Conservation (phyloP, 2,113 vertebrate genomes). For the Onychostruthus taczanowskii region DNA sequence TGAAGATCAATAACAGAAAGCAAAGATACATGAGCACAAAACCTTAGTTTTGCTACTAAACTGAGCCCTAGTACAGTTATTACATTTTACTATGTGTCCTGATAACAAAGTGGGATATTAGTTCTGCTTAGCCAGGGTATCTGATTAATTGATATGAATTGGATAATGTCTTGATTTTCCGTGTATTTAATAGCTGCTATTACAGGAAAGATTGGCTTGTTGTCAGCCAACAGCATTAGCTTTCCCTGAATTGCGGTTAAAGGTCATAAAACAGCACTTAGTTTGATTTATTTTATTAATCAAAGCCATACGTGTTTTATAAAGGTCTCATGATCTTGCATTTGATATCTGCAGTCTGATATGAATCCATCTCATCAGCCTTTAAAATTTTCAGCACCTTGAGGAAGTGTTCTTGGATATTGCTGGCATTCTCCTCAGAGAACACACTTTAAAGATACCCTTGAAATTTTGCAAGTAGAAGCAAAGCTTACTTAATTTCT, state of each 20-base stretch:
- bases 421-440: not conserved
- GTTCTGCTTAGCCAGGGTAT: conserved; percentile 9
- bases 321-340: conserved; percentile 25
- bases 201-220: conserved; percentile 50
- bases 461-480: not conserved
- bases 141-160: conserved; percentile 57
- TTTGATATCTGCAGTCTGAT: not conserved
- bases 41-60: not conserved
- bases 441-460: not conserved
- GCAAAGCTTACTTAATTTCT: not conserved
- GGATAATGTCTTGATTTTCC: conserved; percentile 45
- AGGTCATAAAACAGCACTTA: conserved; percentile 54
- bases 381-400: not conserved
- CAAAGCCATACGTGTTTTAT: conserved; percentile 40
- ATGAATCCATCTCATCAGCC: not conserved
- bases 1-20: not conserved
- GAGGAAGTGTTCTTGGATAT: not conserved
- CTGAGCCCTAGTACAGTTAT: not conserved
- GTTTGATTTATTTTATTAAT: conserved; percentile 65
- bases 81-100: not conserved
- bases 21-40: not conserved
- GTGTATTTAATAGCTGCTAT: conserved; percentile 28
- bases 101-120: not conserved
- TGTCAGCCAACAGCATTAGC: conserved; percentile 36
- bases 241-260: conserved; percentile 33